Evolutionary conservation across 2,113 vertebrate species (phyloP), one percentile per base, ranked within the genome.

Genomic region (Zingel zingel): DNA sequence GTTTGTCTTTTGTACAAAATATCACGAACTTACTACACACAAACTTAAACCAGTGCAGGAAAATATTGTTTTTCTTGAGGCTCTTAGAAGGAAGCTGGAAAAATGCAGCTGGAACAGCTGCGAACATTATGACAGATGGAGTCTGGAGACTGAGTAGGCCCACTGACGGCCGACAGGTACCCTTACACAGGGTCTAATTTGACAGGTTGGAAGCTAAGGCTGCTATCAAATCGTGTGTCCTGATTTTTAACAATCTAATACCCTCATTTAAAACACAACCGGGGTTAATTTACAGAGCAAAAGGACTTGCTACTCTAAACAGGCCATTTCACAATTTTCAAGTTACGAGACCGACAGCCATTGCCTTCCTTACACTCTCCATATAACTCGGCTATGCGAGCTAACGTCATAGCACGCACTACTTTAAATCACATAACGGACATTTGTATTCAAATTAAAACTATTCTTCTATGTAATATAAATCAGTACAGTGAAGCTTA

Each of bases 321-420:
- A 82, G 90, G 90, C 93, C 92, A 90, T 94, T 93, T 93, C 92
- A 92, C 90, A 89, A 89, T 92, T 74, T 86, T 89, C 87, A 89
- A 85, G 79, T 88, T 89, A 81, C 81, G 84, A 92, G 88, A 92
- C 75, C 90, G 94, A 94, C 91, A 95, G 94, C 94, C 94, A 95
- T 94, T 94, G 91, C 91, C 89, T 91, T 93, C 88, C 85, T 86
- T 58, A 80, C 85, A 81, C 88, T 86, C 81, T 83, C 61, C 84
- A 65, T 86, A 45, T 56, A 86, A 81, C 83, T 86, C 89, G 82
- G 63, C 69, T 73, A 23, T 39, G 43, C 65, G 80, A 90, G 73
- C 83, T 61, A 43, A 43, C 39, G 39, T 43, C 11, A 15, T 39
- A 79, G 69, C 77, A 87, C 81, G 70, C 79, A 86, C 69, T 84